These are phyloP conservation scores for Prenolepis imparis DNA, from an alignment of 2,888 invertebrate species.

Conservation along the genomic window DNA sequence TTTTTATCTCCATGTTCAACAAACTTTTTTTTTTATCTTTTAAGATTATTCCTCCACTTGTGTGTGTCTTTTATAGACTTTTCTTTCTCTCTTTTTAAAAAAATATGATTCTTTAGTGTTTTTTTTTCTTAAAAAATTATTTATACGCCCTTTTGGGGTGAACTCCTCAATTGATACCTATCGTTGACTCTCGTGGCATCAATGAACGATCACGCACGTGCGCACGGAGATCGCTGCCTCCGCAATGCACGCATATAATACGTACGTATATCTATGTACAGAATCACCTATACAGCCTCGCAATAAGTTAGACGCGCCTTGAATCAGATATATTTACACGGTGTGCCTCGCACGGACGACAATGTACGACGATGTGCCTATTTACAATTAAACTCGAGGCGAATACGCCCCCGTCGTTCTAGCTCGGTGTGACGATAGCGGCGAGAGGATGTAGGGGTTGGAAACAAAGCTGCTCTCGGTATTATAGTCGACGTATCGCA, in stretches of 20 bases:
- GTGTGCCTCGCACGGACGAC: conserved; percentile 61
- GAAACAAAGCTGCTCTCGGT: conserved; percentile 19
- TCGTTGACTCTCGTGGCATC: conserved; percentile 45
- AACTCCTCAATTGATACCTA: conserved; percentile 40
- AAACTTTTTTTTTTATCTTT: background rate
- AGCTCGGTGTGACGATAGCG: conserved; percentile 38
- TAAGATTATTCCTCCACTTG: background rate
- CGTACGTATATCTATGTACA: conserved; percentile 54
- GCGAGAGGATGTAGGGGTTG: background rate
- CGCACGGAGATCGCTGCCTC: conserved; percentile 31
- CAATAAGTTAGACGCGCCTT: conserved; percentile 74
- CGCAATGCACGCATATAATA: conserved; percentile 13
- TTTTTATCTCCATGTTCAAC: background rate
- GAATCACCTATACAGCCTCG: conserved; percentile 67
- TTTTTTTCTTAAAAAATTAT: background rate
- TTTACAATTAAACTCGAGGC: conserved; percentile 69
- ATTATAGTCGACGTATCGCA: conserved; percentile 48
- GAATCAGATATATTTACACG: conserved; percentile 73
- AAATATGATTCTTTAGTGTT: background rate
- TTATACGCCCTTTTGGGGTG: background rate
- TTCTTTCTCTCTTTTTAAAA: background rate
- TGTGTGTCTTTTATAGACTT: background rate
- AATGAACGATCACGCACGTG: conserved; percentile 48
- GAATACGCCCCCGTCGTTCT: conserved; percentile 44
- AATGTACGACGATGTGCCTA: conserved; percentile 57